Percentiles rank a stretch among this genome's conserved stretches.
These are phyloP conservation scores for Poeciliopsis presidionis DNA, from an alignment of 2,797 vertebrate species.

Conservation along the genomic window DNA sequence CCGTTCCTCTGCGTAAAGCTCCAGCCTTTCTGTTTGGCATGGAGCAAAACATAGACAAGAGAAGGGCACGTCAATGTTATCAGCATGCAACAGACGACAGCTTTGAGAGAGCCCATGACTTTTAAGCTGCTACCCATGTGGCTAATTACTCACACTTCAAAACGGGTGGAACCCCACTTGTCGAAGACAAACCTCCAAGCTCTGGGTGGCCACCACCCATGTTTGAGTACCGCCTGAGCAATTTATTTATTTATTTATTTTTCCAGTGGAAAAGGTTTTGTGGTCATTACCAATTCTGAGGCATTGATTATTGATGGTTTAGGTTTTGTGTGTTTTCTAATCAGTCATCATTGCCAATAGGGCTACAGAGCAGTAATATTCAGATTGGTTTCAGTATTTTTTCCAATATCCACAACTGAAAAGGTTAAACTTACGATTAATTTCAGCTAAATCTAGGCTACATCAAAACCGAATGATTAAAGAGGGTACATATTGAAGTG, in stretches of 20 bases:
- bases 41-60: conserved; percentile 48
- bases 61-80: conserved; percentile 75
- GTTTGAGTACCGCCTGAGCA: not conserved
- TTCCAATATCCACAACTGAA: too few relatives aligned
- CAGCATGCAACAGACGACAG: conserved; percentile 71
- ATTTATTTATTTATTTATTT: not conserved
- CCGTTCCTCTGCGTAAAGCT: conserved; percentile 19
- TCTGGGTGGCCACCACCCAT: conserved; percentile 7
- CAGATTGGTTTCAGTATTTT: too few relatives aligned
- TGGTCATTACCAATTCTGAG: conserved; percentile 7
- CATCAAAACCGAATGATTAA: not conserved
- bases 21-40: conserved; percentile 38
- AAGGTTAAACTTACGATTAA: not conserved
- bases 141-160: conserved; percentile 69
- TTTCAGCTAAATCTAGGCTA: not conserved
- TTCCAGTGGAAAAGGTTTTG: not conserved
- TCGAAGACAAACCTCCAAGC: conserved; percentile 46
- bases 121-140: conserved; percentile 61
- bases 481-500: not conserved
- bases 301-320: not conserved
- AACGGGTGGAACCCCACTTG: conserved; percentile 29
- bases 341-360: not conserved
- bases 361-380: not conserved
- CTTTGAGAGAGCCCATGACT: conserved; percentile 64
- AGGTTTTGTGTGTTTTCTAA: not conserved